Percentiles rank a stretch among this genome's conserved stretches.
These are phyloP conservation scores for Drosophila bipectinata DNA, from an alignment of 1,140 invertebrate species.

Conservation along the genomic window DNA sequence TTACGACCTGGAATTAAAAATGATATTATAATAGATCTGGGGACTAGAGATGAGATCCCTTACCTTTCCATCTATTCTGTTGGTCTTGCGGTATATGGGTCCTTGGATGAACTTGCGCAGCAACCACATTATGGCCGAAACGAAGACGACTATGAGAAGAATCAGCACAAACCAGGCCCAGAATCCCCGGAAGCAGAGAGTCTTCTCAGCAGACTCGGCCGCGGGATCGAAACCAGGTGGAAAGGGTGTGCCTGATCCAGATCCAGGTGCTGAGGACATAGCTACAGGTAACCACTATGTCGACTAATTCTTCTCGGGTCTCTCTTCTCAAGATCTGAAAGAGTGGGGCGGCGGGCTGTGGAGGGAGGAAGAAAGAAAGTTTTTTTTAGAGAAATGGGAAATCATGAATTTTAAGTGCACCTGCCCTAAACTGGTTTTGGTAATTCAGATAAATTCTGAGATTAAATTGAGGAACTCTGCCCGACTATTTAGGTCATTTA, in stretches of 20 bases:
- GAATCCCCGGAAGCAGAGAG: constrained; percentile 71
- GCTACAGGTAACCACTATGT: constrained; percentile 5
- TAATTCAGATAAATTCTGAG: too few relatives aligned
- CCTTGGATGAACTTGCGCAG: constrained; percentile 73
- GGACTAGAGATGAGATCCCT: neutral
- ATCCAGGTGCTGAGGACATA: constrained; percentile 58
- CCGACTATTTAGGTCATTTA: neutral
- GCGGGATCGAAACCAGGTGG: constrained; percentile 56
- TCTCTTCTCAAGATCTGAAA: neutral
- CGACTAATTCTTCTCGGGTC: neutral
- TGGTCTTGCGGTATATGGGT: constrained; percentile 68
- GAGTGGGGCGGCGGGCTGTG: too few relatives aligned
- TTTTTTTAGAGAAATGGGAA: neutral
- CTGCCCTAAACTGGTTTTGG: neutral
- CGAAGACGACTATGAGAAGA: constrained; percentile 40
- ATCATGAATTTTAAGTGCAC: neutral
- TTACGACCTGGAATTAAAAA: constrained; percentile 53
- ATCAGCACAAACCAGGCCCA: constrained; percentile 75
- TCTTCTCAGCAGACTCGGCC: constrained; percentile 64
- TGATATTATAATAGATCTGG: neutral
- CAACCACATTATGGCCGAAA: constrained; percentile 60
- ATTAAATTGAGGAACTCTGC: too few relatives aligned
- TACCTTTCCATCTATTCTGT: constrained; percentile 79
- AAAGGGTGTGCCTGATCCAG: constrained; percentile 8
- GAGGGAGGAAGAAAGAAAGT: neutral